Evolutionary conservation across 2,888 invertebrate species (phyloP), one percentile per base, ranked within the genome.

Genomic region (Chydorus sphaericus): DNA sequence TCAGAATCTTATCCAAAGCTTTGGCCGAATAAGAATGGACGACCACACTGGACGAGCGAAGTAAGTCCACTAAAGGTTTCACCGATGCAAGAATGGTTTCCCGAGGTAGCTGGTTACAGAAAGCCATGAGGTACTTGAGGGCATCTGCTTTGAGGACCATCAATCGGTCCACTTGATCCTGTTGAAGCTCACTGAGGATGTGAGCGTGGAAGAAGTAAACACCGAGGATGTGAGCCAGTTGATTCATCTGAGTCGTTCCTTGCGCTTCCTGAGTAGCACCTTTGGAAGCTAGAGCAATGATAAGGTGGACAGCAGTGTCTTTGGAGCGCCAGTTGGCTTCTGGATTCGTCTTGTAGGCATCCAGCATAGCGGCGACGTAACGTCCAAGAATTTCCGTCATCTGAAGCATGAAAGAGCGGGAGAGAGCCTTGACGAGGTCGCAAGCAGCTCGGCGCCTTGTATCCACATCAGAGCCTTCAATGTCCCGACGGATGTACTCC

Each of bases 381-480:
- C 85, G 82, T 0, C 88, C 85, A 67, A 92, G 91, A 59, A 90
- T 87, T 62, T 80, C 78, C 73, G 89, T 86, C 66, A 92, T 90
- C 67, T 85, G 82, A 48, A 79, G 77, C 68, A 93, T 93, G 69
- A 90, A 93, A 66, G 86, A 85, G 63, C 81, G 78, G 23, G 90
- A 87, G 2, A 99, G 75, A 0, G 92, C 86, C 67, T 87, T 85
- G 23, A 98, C 96, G 55, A 98, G 77, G 75, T 99, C 97, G 72
- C 96, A 94, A 48, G 97, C 96, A 26, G 98, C 90, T 60, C 97
- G 77, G 26, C 98, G 77, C 53, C 98, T 76, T 0, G 98, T 98
- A 69, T 96, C 96, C 59, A 94, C 85, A 72, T 99, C 98, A 8
- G 94, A 93, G 6, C 97, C 97, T 73, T 98, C 98, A 60, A 99